Evolutionary conservation across 2,888 invertebrate species (phyloP), one percentile per base, ranked within the genome.

Genomic region (Linnaemya tessellans): DNA sequence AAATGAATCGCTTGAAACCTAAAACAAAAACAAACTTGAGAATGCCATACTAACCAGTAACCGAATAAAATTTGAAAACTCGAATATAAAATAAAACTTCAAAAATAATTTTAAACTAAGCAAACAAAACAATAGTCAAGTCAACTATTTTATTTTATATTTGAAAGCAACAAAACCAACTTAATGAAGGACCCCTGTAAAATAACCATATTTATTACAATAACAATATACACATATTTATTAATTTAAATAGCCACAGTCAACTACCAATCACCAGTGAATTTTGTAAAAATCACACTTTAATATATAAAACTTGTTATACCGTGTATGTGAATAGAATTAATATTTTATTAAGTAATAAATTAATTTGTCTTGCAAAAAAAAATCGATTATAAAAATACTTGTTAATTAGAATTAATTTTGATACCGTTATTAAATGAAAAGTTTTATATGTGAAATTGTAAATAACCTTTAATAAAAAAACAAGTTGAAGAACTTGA

Each of bases 41-140:
- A 60, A 78, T 77, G 82, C 82, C 82, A 83, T 83, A 83, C 71
- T 83, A 83, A 78, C 65, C 77, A 78, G 64, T 85, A 75, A 71
- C 64, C 43, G 54, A 79, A 71, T 51, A n/a, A 46, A 79, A 10
- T 41, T 20, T 38, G 8, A 30, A 56, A 60, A 22, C 64, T 70
- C 35, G 30, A 38, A 41, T 58, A 65, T 22, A 60, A 56, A 70
- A 10, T 18, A 51, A 41, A 75, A 70, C 35, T 41, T 68, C 22
- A 75, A 30, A 60, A 73, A 54, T 68, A 62, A 43, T 60, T 73
- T 38, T 56, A 41, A 73, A 80, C 25, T 51, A 56, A n/a, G 20
- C n/a, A 65, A 35, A 73, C 20, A 46, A 70, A 75, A 71, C 73
- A 73, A 84, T 73, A 78, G 77, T 84, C 84, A 81, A 78, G 56